Base-by-base conservation (phyloP, 2,113 vertebrate genomes). In the Pristiophorus japonicus region DNA sequence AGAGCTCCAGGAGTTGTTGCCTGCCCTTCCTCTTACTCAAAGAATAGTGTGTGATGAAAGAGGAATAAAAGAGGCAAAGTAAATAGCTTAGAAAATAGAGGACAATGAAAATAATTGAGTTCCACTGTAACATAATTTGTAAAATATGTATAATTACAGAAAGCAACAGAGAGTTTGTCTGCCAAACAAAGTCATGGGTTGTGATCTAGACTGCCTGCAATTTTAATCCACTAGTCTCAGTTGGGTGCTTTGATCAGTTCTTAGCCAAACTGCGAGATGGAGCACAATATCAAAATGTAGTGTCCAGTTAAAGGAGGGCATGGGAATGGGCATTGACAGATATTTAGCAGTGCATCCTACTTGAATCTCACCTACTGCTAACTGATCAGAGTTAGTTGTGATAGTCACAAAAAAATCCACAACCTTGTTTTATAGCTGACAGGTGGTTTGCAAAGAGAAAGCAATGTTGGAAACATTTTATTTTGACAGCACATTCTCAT, bases 401-500 rank as follows among this genome's bases (percentile, higher is more conserved):
- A 38, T 94, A 45, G 65, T 66, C 62, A 66, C 91, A 66, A 94
- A 45, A 59, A 62, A 59, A 90, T 34, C 30, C 27, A 27, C 51
- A n/a, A 20, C 22, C 84, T 59, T 47, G 65, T 47, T 47, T 67
- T 94, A 59, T 94, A 12, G 66, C 42, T 94, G 66, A 47, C 27
- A 94, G 63, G 22, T 51, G 87, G 47, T 34, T 70, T 70, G 24
- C 45, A 94, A 51, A 92, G 66, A 6, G 65, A 66, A 34, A 47
- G 66, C 66, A 51, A 70, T 70, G 42, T 70, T 70, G 65, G 66
- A 94, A 94, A 14, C 66, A 94, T 94, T 34, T 88, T 67, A 70
- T 94, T 70, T 94, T 73, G 93, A 66, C 12, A 30, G 65, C 93
- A 51, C 63, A 42, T 34, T 14, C 22, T 30, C 65, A 70, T 70